Percentiles rank a stretch among this genome's conserved stretches.
Evolutionary conservation across 1,140 invertebrate species (phyloP).

Genomic region (Drosophila mayri): DNA sequence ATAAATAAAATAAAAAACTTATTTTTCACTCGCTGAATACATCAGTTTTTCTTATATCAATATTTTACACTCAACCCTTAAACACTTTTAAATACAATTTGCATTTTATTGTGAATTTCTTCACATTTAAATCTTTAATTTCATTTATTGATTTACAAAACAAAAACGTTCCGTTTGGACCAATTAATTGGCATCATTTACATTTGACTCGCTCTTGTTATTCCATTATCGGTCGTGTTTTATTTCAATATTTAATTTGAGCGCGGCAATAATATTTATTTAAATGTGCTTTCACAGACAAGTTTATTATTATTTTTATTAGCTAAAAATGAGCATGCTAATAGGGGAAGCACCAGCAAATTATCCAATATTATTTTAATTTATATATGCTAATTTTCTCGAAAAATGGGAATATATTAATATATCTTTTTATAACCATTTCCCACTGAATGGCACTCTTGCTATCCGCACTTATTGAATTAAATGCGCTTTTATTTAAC

Average conservation of each 20-base stretch:
- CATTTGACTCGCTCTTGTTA: slow-evolving; percentile 35
- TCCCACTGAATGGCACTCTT: slow-evolving; percentile 5
- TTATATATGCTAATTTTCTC: slow-evolving; percentile 23
- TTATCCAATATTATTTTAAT: slow-evolving; percentile 32
- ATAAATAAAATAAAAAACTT: neutral
- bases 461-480: slow-evolving; percentile 56
- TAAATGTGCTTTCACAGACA: slow-evolving; percentile 21
- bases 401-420: slow-evolving; percentile 3
- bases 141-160: slow-evolving; percentile 34
- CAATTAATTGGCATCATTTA: slow-evolving; percentile 53
- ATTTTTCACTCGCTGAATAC: neutral
- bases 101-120: slow-evolving; percentile 2
- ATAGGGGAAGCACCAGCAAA: slow-evolving; percentile 23
- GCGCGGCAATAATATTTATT: slow-evolving; percentile 32
- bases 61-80: neutral
- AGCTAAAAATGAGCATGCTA: slow-evolving; percentile 69
- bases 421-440: neutral
- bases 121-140: slow-evolving; percentile 28
- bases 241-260: slow-evolving; percentile 9
- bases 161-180: neutral
- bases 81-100: slow-evolving; percentile 26
- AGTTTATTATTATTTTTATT: slow-evolving; percentile 62
- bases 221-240: slow-evolving; percentile 14
- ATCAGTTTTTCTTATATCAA: neutral
- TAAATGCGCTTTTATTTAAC: slow-evolving; percentile 39